Conservation (phyloP, 2,797 vertebrate genomes). For the Acrossocheilus wenchowensis region DNA sequence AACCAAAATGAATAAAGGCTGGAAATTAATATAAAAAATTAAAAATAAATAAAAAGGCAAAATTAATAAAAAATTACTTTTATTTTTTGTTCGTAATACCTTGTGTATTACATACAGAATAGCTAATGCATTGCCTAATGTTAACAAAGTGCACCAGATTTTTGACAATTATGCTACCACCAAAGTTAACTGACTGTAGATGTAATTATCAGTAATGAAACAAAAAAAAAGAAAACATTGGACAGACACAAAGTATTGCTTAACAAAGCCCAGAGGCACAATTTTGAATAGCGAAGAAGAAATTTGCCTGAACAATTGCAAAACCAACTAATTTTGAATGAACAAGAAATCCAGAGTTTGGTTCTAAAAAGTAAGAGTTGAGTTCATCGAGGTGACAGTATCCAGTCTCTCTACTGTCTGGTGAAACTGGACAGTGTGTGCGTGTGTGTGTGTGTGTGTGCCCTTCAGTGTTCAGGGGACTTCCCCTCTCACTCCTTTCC, state of each 20-base stretch:
- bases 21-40: too few relatives aligned
- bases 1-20: neutral
- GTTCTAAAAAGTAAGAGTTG: neutral
- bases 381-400: neutral
- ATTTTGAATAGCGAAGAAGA: neutral
- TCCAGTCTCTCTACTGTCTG: slow-evolving; percentile 12
- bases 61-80: too few relatives aligned
- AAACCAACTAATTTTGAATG: neutral
- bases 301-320: neutral
- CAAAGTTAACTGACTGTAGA: neutral
- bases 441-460: slow-evolving; percentile 22
- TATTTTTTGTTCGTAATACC: neutral
- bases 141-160: neutral
- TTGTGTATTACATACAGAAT: neutral
- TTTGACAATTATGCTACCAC: neutral
- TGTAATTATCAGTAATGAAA: neutral
- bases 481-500: slow-evolving; percentile 43
- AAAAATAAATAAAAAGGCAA: too few relatives aligned
- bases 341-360: neutral
- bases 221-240: neutral
- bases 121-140: neutral
- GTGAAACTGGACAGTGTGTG: slow-evolving; percentile 22
- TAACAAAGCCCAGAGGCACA: neutral
- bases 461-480: slow-evolving; percentile 46
- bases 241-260: neutral